These are phyloP conservation scores for Etheostoma spectabile DNA, from an alignment of 2,113 vertebrate species.

Conservation along the genomic window DNA sequence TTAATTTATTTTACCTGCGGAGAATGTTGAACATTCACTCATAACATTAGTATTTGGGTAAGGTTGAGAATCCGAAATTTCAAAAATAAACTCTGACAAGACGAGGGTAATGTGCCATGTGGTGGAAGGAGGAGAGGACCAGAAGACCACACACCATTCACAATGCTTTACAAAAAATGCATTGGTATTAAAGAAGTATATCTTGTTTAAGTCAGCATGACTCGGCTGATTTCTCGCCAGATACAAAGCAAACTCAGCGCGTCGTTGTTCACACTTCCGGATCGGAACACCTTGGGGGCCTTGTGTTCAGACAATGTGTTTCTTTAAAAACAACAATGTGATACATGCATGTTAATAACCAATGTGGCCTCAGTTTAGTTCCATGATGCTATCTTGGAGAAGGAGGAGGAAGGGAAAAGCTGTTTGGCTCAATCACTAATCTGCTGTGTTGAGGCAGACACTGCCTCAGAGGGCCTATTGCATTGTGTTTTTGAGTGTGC, in stretches of 20 bases:
- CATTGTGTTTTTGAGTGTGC: slow-evolving; percentile 26
- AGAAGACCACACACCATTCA: background rate
- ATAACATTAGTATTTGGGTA: too few species aligned
- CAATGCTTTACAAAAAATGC: background rate
- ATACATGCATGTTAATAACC: slow-evolving; percentile 17
- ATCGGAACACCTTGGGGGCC: too few species aligned
- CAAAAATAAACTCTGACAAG: too few species aligned
- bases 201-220: slow-evolving; percentile 4
- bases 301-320: background rate
- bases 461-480: slow-evolving; percentile 35
- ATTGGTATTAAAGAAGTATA: background rate
- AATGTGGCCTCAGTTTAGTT: slow-evolving; percentile 16
- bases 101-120: too few species aligned
- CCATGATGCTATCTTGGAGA: background rate
- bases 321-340: background rate
- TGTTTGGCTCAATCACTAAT: slow-evolving; percentile 34
- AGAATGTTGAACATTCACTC: too few species aligned
- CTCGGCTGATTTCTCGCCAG: background rate
- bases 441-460: slow-evolving; percentile 32
- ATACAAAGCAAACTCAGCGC: background rate
- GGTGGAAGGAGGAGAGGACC: too few species aligned
- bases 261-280: background rate
- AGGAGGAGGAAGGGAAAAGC: background rate
- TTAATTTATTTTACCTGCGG: too few species aligned
- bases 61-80: too few species aligned